These are phyloP conservation scores for Caenorhabditis becei DNA, from an alignment of 2,888 invertebrate genomes.

Conservation along the genomic window DNA sequence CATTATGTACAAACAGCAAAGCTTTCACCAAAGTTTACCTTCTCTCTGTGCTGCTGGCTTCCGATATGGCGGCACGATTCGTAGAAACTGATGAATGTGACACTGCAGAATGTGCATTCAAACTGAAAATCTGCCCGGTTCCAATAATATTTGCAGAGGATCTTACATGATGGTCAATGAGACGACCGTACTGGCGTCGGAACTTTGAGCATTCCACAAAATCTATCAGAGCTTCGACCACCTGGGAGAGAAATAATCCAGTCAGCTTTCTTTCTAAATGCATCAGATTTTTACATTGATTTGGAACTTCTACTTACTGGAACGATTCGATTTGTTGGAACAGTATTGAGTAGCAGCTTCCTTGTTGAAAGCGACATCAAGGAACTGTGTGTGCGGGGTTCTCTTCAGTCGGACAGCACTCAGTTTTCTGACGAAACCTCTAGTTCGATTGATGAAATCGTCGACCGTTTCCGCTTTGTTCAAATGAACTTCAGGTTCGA, in stretches of 20 bases:
- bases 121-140: too few species aligned
- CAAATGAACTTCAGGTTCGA: slow-evolving; percentile 5
- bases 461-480: slow-evolving; percentile 7
- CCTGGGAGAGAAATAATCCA: slow-evolving; percentile 18
- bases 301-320: background rate
- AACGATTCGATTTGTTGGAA: background rate
- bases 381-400: background rate
- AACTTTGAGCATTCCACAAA: background rate
- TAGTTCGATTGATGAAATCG: slow-evolving; percentile 24
- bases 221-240: background rate
- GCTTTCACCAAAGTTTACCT: background rate
- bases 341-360: background rate
- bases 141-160: too few species aligned
- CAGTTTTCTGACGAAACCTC: slow-evolving; percentile 18
- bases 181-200: background rate
- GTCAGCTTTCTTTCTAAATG: slow-evolving; percentile 30
- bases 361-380: background rate
- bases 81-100: background rate
- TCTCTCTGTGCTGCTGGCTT: background rate
- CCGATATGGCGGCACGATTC: slow-evolving; percentile 18
- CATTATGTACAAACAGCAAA: background rate
- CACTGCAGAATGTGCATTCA: slow-evolving; percentile 14
- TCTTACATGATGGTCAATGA: background rate
- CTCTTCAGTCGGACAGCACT: background rate
- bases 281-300: background rate